phyloP scores from a whole-genome alignment of 2,888 invertebrate species.

The Steinernema hermaphroditum region DNA sequence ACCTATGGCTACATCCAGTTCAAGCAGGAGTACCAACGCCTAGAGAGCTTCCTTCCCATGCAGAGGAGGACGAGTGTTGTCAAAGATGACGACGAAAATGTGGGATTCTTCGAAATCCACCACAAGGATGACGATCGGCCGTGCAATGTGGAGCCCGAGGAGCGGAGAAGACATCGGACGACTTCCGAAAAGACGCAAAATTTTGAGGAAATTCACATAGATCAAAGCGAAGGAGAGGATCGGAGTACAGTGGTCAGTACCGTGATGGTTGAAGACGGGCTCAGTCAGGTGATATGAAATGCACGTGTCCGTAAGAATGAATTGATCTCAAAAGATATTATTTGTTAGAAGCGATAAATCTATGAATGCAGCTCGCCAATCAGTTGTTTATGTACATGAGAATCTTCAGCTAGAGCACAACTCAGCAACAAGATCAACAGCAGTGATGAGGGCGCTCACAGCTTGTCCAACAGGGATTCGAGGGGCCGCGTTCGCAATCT shows the following conservation, averaged over 20 bases:
- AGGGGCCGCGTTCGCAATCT: too few relatives aligned
- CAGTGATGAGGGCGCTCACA: too few relatives aligned
- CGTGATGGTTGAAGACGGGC: constrained; percentile 1
- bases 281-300: neutral
- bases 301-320: too few relatives aligned
- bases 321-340: too few relatives aligned
- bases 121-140: neutral
- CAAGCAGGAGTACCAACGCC: constrained; percentile 25
- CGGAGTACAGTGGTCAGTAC: neutral
- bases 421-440: too few relatives aligned
- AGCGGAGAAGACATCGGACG: neutral
- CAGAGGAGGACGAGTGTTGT: neutral
- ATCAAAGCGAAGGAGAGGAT: neutral
- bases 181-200: neutral
- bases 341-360: too few relatives aligned
- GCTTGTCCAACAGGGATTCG: too few relatives aligned
- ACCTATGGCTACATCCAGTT: constrained; percentile 36
- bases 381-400: too few relatives aligned
- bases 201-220: neutral
- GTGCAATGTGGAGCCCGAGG: constrained; percentile 5
- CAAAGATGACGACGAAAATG: constrained; percentile 1
- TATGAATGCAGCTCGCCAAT: too few relatives aligned
- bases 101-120: constrained; percentile 10
- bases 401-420: too few relatives aligned
- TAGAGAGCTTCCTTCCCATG: constrained; percentile 9